phyloP scores from a whole-genome alignment of 2,888 invertebrate genomes.

The Liodrosophila aerea region DNA sequence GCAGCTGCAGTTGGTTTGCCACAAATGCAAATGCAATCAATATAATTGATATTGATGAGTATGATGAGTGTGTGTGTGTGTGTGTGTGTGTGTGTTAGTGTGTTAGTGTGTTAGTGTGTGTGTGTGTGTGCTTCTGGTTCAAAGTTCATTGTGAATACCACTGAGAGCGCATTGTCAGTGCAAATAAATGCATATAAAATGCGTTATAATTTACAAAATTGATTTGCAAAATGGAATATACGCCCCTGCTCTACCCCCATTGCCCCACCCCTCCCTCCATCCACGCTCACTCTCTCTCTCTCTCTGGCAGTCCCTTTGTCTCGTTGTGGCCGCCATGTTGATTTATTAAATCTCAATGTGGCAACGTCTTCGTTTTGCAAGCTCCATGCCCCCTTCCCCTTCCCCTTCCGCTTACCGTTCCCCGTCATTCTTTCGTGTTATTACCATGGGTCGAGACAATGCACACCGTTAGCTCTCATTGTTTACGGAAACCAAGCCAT shows the following conservation, averaged over 20 bases:
- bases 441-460: conserved; percentile 61
- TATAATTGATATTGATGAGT: conserved; percentile 62
- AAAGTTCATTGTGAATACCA: conserved; percentile 37
- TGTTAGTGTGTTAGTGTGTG: conserved; percentile 1
- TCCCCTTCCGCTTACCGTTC: not conserved
- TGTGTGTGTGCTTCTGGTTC: conserved; percentile 13
- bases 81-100: too few relatives aligned
- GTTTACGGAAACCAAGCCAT: conserved; percentile 77
- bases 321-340: conserved; percentile 43
- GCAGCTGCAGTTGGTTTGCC: conserved; percentile 16
- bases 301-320: too few relatives aligned
- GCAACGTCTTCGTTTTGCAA: conserved; percentile 20
- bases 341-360: conserved; percentile 64
- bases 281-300: not conserved
- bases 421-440: conserved; percentile 11
- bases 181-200: conserved; percentile 41
- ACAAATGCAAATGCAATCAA: conserved; percentile 74
- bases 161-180: conserved; percentile 45
- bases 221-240: conserved; percentile 52
- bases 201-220: conserved; percentile 61
- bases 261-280: not conserved
- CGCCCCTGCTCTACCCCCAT: conserved; percentile 1
- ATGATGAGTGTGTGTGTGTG: not conserved
- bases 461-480: conserved; percentile 69
- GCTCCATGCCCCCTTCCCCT: not conserved